Evolutionary conservation across 1,140 invertebrate species (phyloP), one percentile per base, ranked within the genome.

Genomic region (Ceratina calcarata): DNA sequence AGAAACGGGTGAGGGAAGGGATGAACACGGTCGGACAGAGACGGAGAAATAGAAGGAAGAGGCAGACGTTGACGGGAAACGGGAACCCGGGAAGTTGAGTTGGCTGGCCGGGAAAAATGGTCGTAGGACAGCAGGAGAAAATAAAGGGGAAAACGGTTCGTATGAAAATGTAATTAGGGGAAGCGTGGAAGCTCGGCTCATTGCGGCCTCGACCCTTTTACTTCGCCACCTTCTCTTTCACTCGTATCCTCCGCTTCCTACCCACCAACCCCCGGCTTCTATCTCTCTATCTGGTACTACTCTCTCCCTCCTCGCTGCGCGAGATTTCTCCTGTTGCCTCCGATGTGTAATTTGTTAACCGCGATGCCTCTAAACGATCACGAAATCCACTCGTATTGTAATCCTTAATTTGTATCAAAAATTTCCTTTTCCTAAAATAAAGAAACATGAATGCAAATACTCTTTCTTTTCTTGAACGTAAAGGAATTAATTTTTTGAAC

Each of bases 121-220:
- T 88, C 74, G 89, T 81, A 80, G 79, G 81, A 78, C 86, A 83
- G 69, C 60, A 83, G 80, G 80, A 78, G 89, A 90, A 88, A 89
- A 90, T 88, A 90, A 89, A 88, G 86, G 88, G 87, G 85, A 90
- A 89, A 91, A 89, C 90, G 89, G 87, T 91, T 91, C 89, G 88
- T 89, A 91, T 90, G 90, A 91, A 91, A 90, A 91, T 90, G 87
- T 91, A 91, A 91, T 91, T 91, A 91, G 89, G 88, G 86, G 88
- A 90, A 91, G 89, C 88, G 88, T 89, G 86, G 88, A 89, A 89
- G 88, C 90, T 90, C 86, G 88, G 84, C 87, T 90, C 89, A 90
- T 90, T 90, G 89, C 87, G 88, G 88, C 87, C 87, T 89, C 89
- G 80, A 86, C 88, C 87, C 86, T 87, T 86, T 86, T 85, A 82